Evolutionary conservation across 2,888 invertebrate species (phyloP), one percentile per base, ranked within the genome.

Genomic region (Anarsia innoxiella): DNA sequence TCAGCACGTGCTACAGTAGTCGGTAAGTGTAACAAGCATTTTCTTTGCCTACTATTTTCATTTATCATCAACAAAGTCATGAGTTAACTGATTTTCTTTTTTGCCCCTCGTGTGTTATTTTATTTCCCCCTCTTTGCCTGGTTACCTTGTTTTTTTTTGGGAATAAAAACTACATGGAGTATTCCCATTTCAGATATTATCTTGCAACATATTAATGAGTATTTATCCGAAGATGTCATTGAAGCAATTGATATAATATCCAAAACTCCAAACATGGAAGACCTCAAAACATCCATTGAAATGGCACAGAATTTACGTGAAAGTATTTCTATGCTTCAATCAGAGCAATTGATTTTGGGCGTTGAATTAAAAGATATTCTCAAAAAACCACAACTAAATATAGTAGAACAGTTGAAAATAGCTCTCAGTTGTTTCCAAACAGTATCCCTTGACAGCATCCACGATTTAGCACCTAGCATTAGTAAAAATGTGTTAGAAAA

Each of bases 131-230:
- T n/a, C n/a, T n/a, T n/a, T n/a, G n/a, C n/a, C n/a, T n/a, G n/a
- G n/a, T n/a, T n/a, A n/a, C n/a, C n/a, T n/a, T 19, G 19, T 19
- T 19, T 19, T 19, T 19, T 19, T 19, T 6, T 32, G 32, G 9
- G 12, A 32, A 12, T 3, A 25, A 31, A 32, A 31, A 16, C 26
- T 31, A 36, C 30, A 36, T 15, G 15, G 13, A 37, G 25, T 31
- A 35, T 36, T 12, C 16, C 26, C 11, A 19, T 44, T 50, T 34
- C 45, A 53, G 50, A 41, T 16, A 36, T 38, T 23, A 42, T 74
- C n/a, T 46, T 61, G 27, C 46, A 57, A 25, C 53, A 60, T 42
- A 61, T 73, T 27, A 51, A 66, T 38, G 56, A 69, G 32, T 69
- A 60, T 41, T 43, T 67, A 34, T 56, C 61, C 23, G 50, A 56